Evolutionary conservation across 2,888 invertebrate species (phyloP).

Genomic region (Zelleria hepariella): DNA sequence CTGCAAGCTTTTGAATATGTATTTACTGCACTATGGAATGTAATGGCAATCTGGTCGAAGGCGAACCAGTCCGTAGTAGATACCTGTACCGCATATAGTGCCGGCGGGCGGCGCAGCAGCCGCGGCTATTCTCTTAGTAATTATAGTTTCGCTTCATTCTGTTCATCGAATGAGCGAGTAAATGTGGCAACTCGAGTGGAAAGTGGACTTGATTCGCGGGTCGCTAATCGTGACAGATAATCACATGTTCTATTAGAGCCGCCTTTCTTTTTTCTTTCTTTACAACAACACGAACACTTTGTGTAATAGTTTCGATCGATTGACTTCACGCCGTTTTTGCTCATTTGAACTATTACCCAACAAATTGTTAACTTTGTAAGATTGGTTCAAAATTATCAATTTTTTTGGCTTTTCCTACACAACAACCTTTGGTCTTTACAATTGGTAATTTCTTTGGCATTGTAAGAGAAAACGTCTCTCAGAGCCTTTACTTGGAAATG

Average conservation of each 20-base stretch:
- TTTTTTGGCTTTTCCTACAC: too few species aligned
- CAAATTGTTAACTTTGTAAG: not conserved
- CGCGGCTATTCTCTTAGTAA: constrained; percentile 17
- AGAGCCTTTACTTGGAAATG: too few species aligned
- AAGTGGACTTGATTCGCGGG: constrained; percentile 9
- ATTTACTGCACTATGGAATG: constrained; percentile 14
- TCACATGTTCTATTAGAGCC: not conserved
- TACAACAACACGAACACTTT: not conserved
- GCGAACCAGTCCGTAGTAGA: constrained; percentile 33
- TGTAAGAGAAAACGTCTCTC: too few species aligned
- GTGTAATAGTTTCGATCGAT: not conserved
- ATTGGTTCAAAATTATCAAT: too few species aligned
- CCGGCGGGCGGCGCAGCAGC: constrained; percentile 15
- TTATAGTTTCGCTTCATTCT: constrained; percentile 15
- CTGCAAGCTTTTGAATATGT: not conserved
- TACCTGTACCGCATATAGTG: constrained; percentile 24
- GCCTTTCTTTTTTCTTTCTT: not conserved
- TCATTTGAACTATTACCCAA: not conserved
- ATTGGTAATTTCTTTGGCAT: too few species aligned
- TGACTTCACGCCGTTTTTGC: not conserved
- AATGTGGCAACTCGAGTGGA: constrained; percentile 13
- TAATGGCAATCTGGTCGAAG: constrained; percentile 28
- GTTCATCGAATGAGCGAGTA: constrained; percentile 7
- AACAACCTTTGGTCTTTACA: too few species aligned
- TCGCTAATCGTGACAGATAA: constrained; percentile 1